Conservation (phyloP, 2,888 invertebrate genomes). For the Mesorhabditis belari region DNA sequence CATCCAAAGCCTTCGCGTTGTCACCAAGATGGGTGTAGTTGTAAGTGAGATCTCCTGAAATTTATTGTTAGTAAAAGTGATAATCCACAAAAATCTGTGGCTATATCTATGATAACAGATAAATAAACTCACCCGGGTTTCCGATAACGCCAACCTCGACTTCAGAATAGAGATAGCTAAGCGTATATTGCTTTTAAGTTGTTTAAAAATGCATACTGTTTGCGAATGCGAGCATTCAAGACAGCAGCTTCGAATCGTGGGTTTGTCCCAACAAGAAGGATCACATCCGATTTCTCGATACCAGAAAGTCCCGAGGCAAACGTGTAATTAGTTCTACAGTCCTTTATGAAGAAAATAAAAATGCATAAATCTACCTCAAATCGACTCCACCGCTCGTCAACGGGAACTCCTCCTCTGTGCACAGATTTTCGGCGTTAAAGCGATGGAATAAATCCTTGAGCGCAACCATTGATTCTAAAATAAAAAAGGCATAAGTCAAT, state of each 20-base stretch:
- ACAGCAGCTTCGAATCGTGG: conserved; percentile 93
- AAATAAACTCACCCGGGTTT: conserved; percentile 74
- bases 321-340: conserved; percentile 67
- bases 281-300: conserved; percentile 84
- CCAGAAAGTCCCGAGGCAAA: conserved; percentile 81
- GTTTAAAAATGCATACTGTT: conserved; percentile 60
- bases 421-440: conserved; percentile 75
- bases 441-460: conserved; percentile 85
- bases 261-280: conserved; percentile 89
- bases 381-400: conserved; percentile 42
- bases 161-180: conserved; percentile 80
- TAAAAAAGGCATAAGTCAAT: not conserved
- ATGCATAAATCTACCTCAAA: conserved; percentile 56
- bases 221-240: conserved; percentile 87
- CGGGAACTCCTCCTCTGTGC: conserved; percentile 85
- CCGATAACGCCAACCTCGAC: conserved; percentile 78
- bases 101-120: no score
- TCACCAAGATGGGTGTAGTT: conserved; percentile 83
- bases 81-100: no score
- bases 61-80: no score
- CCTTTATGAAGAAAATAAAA: not conserved
- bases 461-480: conserved; percentile 66
- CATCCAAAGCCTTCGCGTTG: conserved; percentile 67
- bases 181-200: conserved; percentile 4
- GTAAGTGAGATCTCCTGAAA: conserved; percentile 90